Evolutionary conservation across 2,797 vertebrate species (phyloP).

Genomic region (Nannoperca obscura): DNA sequence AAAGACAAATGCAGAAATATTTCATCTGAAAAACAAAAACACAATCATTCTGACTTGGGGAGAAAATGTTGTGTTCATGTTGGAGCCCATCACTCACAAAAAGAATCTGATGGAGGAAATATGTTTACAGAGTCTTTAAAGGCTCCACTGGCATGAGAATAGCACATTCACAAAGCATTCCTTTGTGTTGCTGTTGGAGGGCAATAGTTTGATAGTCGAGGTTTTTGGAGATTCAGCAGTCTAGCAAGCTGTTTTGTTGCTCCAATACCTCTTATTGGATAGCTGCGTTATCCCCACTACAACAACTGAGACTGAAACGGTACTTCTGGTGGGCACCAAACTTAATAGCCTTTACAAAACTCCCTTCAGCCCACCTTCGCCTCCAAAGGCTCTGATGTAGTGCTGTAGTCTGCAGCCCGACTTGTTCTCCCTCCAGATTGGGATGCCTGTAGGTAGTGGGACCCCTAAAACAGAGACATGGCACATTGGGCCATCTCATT

Average conservation of each 20-base stretch:
- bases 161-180: conserved; percentile 10
- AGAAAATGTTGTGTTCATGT: background rate
- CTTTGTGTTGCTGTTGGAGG: conserved; percentile 21
- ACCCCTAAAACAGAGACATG: conserved; percentile 86
- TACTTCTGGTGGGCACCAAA: conserved; percentile 62
- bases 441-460: conserved; percentile 86
- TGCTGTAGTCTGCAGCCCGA: conserved; percentile 91
- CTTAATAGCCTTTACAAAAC: conserved; percentile 33
- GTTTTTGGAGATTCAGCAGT: conserved; percentile 6
- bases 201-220: conserved; percentile 7
- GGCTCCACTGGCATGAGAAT: background rate
- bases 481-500: conserved; percentile 73
- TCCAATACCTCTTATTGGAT: background rate
- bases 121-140: background rate
- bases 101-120: conserved; percentile 3
- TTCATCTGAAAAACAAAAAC: background rate
- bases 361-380: conserved; percentile 93
- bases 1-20: background rate
- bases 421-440: conserved; percentile 92
- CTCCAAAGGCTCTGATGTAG: conserved; percentile 90
- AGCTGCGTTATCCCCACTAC: background rate
- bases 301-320: conserved; percentile 29
- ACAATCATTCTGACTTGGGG: background rate
- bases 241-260: background rate
- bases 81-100: background rate